Evolutionary conservation across 2,113 vertebrate species (phyloP), one percentile per base, ranked within the genome.

Genomic region (Centropus unirufus): DNA sequence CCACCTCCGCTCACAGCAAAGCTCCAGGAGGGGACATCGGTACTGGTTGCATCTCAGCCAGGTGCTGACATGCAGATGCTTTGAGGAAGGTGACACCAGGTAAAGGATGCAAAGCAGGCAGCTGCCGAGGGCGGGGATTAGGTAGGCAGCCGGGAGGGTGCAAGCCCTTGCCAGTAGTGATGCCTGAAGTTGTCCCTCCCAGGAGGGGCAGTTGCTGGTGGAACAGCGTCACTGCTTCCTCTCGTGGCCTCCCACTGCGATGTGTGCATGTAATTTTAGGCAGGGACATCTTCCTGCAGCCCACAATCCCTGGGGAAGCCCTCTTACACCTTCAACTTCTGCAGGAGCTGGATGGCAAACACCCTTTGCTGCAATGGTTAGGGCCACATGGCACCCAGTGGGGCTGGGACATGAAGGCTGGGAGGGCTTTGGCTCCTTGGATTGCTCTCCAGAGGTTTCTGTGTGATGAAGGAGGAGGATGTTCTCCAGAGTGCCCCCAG

Each of bases 281-380:
- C 76, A 74, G 7, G 52, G 70, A 58, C 46, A 24, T 24, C 61
- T 78, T 42, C 57, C 36, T 1, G 4, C 70, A 68, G 64, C 76
- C 19, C 40, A 34, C 1, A 10, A 18, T 40, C 51, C 46, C 63
- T 47, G 69, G 47, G 40, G 78, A 78, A 93, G 64, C 61, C 67
- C 30, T 67, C 18, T 2, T 21, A 32, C 19, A 23, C 29, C 63
- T 59, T 51, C 5, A 7, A 46, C 42, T 69, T 44, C 63, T 44
- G 49, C 32, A 24, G 61, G 19, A 49, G 61, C 32, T 2, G 2
- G 20, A 52, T 10, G 76, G 47, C 52, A 52, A 86, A 30, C 29
- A 7, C 34, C 42, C 36, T 1, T 7, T 2, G 7, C 34, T 1
- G 2, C 4, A 8, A 32, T 1, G 2, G 24, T 5, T 0, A 1